Percentiles rank a stretch among this genome's conserved stretches.
phyloP scores from a whole-genome alignment of 2,888 invertebrate genomes.

The Bruchidius siliquastri region DNA sequence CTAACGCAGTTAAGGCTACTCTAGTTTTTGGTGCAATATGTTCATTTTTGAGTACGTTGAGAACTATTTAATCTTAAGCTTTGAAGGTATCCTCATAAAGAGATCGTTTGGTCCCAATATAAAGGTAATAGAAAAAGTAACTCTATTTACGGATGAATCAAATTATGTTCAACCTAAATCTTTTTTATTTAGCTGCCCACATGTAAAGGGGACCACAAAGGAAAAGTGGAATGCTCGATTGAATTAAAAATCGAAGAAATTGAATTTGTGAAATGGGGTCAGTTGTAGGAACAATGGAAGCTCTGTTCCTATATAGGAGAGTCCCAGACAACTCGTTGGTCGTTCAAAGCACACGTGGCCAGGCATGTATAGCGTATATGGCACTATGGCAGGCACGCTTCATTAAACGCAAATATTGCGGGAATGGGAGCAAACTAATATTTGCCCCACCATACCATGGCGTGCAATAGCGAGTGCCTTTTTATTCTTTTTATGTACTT shows the following conservation, averaged over 20 bases:
- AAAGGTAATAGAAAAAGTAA: no score
- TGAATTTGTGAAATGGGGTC: neutral
- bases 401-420: neutral
- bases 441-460: neutral
- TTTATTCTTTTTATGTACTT: neutral
- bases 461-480: neutral
- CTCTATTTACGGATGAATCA: no score
- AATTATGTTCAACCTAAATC: no score
- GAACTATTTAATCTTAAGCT: no score
- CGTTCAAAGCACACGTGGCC: neutral
- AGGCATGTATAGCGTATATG: neutral
- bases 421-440: neutral
- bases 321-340: neutral
- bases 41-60: no score
- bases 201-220: neutral
- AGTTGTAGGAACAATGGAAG: neutral
- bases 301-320: neutral
- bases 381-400: neutral
- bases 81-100: no score
- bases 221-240: neutral
- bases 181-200: neutral
- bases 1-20: no score
- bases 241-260: neutral
- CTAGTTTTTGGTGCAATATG: no score
- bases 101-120: no score